Evolutionary conservation across 92 coral and sea anemone species (phyloP).

Genomic region (Palythoa grandiflora): DNA sequence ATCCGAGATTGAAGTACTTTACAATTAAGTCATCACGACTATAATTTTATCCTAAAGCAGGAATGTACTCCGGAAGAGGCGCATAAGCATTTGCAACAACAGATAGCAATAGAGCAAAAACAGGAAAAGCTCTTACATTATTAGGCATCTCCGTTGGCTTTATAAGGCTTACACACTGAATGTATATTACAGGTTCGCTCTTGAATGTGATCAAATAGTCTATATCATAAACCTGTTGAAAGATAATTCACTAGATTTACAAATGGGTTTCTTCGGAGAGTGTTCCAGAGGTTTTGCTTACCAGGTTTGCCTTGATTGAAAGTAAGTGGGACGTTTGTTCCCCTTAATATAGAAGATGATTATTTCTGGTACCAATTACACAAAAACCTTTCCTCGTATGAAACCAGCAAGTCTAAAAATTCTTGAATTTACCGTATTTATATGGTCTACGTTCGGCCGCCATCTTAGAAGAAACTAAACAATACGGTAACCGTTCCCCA

Average conservation of each 20-base stretch:
- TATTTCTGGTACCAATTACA: not conserved
- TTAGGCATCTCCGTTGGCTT: constrained; percentile 5
- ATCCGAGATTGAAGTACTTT: constrained; percentile 37
- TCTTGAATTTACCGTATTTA: not conserved
- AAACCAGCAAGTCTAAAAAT: not conserved
- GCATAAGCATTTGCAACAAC: constrained; percentile 27
- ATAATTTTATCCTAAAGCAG: constrained; percentile 16
- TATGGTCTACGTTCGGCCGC: constrained; percentile 8
- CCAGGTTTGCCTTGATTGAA: constrained; percentile 1
- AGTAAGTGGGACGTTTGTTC: not conserved
- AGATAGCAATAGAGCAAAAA: constrained; percentile 32
- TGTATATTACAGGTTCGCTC: constrained; percentile 7
- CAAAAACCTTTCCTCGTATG: not conserved
- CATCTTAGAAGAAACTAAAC: constrained; percentile 1
- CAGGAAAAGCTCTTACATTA: constrained; percentile 31
- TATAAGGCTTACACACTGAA: constrained; percentile 30
- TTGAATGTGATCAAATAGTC: constrained; percentile 24
- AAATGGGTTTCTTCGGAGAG: constrained; percentile 3
- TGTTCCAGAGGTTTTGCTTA: not conserved
- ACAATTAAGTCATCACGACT: constrained; percentile 43
- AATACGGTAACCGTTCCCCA: not conserved
- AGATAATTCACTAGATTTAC: not conserved
- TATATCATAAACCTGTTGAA: constrained; percentile 13
- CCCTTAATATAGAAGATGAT: not conserved
- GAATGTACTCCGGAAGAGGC: constrained; percentile 33